Base-by-base conservation (phyloP, 2,888 invertebrate species). In the Polietes domitor region DNA sequence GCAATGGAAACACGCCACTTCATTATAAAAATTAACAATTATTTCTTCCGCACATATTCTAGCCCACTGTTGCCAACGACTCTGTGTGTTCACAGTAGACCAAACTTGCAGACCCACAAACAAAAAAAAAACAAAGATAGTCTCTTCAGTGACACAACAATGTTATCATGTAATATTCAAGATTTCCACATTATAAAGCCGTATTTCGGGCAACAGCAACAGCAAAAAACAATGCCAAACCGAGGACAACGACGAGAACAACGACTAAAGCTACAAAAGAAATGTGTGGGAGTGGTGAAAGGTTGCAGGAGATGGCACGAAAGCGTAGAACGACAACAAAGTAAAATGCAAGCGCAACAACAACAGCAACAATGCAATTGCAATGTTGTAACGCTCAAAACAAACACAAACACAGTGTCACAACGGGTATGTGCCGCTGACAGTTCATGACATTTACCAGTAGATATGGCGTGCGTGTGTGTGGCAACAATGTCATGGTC, bases 401-500 rank as follows among this genome's bases (percentile, higher is more conserved):
- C 21, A 71, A 71, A 77, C 58, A 26, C 21, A 71, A 71, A 77
- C 58, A 71, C 32, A 65, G 12, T 37, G 37, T 26, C 26, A 53
- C 65, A 73, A 21, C 9, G 50, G 37, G 21, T 55, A 17, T 58
- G 21, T 79, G 83, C 9, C 70, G 72, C 26, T 80, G 73, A 70
- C 76, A 79, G 79, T 58, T 83, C 83, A 65, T 83, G 79, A 79
- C 83, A 83, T 83, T 80, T 80, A 76, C 28, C 37, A 53, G 73
- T 70, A 79, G 50, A 61, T 12, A 43, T 21, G 41, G 21, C 24
- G 68, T 21, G 68, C 43, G 65, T 28, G 55, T 70, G 74, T 78
- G 43, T 68, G 65, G 55, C 68, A 61, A 73, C 76, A 83, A 73
- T 77, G 83, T 83, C 82, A 83, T 72, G 82, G 82, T 9, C 79